Evolutionary conservation across 2,113 vertebrate genomes (phyloP).

Genomic region (Rhea pennata): DNA sequence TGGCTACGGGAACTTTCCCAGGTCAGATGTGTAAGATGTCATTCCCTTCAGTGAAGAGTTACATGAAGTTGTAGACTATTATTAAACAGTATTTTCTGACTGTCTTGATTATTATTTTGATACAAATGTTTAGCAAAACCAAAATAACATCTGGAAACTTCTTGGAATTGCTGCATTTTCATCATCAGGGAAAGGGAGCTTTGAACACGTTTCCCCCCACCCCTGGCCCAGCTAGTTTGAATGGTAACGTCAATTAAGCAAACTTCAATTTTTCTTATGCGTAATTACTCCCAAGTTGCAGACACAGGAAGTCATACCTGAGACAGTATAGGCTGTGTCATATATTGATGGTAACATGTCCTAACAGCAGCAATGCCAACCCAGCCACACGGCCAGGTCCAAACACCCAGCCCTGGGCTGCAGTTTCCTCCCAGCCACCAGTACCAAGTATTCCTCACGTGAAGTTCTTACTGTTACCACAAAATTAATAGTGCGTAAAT

Average conservation of each 20-base stretch:
- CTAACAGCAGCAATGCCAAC: background rate
- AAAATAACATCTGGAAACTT: background rate
- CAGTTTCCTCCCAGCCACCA: background rate
- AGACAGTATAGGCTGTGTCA: background rate
- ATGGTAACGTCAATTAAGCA: background rate
- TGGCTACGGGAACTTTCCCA: background rate
- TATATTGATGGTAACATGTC: background rate
- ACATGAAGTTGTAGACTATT: background rate
- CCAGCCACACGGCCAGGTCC: background rate
- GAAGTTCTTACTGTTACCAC: background rate
- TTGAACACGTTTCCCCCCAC: background rate
- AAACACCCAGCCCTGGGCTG: background rate
- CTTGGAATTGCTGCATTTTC: background rate
- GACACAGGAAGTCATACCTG: background rate
- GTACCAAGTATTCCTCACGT: fast-evolving
- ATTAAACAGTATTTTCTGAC: background rate
- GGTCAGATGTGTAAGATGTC: background rate
- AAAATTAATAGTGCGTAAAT: background rate
- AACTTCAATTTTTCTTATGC: background rate
- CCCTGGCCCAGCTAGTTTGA: background rate
- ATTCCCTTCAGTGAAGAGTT: background rate
- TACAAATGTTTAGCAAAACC: background rate
- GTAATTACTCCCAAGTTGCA: background rate
- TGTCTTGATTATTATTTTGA: background rate
- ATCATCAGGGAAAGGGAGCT: background rate